phyloP scores from a whole-genome alignment of 2,888 invertebrate genomes.

The Cryptocheilus praepositus region DNA sequence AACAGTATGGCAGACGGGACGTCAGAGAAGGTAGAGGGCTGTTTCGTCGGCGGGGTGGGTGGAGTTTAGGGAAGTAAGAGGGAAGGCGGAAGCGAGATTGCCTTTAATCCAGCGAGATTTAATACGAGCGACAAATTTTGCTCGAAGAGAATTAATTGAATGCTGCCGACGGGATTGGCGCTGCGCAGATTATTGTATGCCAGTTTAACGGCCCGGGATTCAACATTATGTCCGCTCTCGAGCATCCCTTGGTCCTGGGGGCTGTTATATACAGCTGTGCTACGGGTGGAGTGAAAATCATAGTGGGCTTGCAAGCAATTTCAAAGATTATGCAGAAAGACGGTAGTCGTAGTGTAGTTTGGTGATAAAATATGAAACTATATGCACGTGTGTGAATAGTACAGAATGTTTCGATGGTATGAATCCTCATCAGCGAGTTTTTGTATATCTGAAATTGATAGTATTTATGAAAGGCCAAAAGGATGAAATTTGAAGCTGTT shows the following conservation, averaged over 20 bases:
- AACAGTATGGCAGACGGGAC: constrained; percentile 4
- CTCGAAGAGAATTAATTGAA: constrained; percentile 72
- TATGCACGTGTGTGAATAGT: no score
- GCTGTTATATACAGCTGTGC: no score
- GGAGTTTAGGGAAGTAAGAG: constrained; percentile 15
- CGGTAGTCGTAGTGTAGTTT: no score
- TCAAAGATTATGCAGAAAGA: no score
- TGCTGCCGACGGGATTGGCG: constrained; percentile 67
- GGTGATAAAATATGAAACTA: no score
- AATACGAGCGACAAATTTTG: constrained; percentile 74
- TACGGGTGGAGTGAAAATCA: no score
- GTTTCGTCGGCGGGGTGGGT: constrained; percentile 17
- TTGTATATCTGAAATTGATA: no score
- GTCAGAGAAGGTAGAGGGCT: constrained; percentile 13
- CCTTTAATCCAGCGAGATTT: constrained; percentile 73
- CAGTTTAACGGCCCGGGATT: constrained; percentile 70
- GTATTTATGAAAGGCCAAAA: no score
- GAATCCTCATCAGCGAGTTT: no score
- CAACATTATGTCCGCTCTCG: constrained; percentile 66
- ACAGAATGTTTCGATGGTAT: no score
- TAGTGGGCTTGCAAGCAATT: no score
- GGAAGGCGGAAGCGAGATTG: constrained; percentile 59
- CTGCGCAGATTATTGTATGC: constrained; percentile 72
- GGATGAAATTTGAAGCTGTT: no score
- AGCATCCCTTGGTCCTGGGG: constrained; percentile 38